Evolutionary conservation across 2,113 vertebrate genomes (phyloP), one percentile per base, ranked within the genome.

Genomic region (Gambusia affinis): DNA sequence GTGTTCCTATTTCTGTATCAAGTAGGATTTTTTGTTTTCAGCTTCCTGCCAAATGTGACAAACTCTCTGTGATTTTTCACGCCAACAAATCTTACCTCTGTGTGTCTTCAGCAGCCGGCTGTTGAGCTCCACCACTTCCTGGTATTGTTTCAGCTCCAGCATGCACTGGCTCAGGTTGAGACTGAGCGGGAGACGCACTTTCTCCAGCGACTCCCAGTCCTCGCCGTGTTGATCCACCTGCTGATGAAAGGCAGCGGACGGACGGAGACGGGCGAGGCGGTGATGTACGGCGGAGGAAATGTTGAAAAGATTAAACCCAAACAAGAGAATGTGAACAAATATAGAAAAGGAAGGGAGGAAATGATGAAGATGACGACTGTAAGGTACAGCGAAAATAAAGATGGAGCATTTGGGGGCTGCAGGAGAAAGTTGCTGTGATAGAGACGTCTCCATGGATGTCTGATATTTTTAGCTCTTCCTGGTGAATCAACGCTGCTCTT

Each of bases 91-190:
- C 15, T 62, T 84, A 98, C 97, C 97, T 31, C 93, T 95, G 79
- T 98, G 95, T 60, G 88, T 96, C 75, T 94, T 94, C 22, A 98
- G 94, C 39, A 99, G 92, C 88, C 96, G 94, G 0, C 80, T 93
- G 4, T 95, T 97, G 78, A 97, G 95, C 76, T 96, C 94, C 93
- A 99, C 91, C 71, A 98, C 97, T 85, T 95, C 94, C 0, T 96
- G 94, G 89, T 95, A 95, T 42, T 96, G 94, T 2, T 94, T 93
- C 22, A 95, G 93, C 93, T 96, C 96, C 88, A 98, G 91, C 82
- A 95, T 87, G 73, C 97, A 99, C 84, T 98, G 97, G 90, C 98
- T 97, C 74, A 98, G 96, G 90, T 98, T 99, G 82, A 99, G 95
- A 31, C 92, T 91, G 67, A 99, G 91, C 0, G 98, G 96, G 0